Conservation (phyloP, 2,888 invertebrate genomes). For the Allygus modestus region DNA sequence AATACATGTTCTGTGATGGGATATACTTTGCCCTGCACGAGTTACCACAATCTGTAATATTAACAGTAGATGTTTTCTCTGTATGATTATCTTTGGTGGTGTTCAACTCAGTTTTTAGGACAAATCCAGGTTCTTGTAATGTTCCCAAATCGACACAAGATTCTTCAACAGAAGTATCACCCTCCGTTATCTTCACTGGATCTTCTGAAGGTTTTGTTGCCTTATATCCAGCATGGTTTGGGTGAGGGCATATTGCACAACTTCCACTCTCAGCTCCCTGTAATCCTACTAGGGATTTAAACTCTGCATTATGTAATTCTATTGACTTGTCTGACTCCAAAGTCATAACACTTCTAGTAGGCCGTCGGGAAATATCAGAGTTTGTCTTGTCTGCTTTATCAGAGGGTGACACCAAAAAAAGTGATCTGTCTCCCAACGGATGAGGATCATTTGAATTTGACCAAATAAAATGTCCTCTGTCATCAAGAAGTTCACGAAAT, state of each 20-base stretch:
- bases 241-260: slow-evolving; percentile 26
- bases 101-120: background rate
- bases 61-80: background rate
- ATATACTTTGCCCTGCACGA: background rate
- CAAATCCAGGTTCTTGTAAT: background rate
- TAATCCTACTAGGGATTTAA: slow-evolving; percentile 38
- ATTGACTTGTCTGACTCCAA: background rate
- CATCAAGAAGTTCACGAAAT: slow-evolving; percentile 39
- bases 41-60: slow-evolving; percentile 32
- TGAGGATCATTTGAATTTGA: slow-evolving; percentile 48
- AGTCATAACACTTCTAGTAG: background rate
- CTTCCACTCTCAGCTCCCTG: background rate
- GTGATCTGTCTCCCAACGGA: slow-evolving; percentile 27
- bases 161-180: slow-evolving; percentile 15
- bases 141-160: slow-evolving; percentile 29
- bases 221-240: background rate
- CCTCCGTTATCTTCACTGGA: background rate
- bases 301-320: slow-evolving; percentile 46
- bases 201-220: background rate
- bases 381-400: background rate
- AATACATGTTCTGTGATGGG: slow-evolving; percentile 32
- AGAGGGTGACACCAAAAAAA: slow-evolving; percentile 53
- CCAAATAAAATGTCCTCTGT: slow-evolving; percentile 14
- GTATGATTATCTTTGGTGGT: background rate
- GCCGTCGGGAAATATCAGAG: background rate